phyloP scores from a whole-genome alignment of 2,888 invertebrate species.

The Reticulitermes lucifugus region DNA sequence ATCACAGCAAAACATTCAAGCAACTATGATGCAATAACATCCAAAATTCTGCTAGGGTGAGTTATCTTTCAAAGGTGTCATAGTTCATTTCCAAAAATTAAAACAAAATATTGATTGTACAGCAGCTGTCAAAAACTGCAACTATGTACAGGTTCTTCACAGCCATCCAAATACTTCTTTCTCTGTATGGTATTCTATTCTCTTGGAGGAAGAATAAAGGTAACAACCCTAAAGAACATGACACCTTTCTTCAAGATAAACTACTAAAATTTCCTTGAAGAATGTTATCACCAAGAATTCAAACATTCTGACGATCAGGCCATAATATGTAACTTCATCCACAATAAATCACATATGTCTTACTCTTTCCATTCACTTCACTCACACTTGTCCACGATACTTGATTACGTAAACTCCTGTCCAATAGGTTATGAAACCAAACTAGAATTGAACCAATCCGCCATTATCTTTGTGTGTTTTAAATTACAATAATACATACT shows the following conservation, averaged over 20 bases:
- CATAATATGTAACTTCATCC: conserved; percentile 3
- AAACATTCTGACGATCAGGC: conserved; percentile 6
- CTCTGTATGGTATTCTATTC: neutral
- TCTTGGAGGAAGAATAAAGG: neutral
- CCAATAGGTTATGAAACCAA: neutral
- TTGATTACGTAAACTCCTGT: neutral
- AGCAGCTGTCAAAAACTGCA: conserved; percentile 34
- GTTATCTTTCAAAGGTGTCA: conserved; percentile 24
- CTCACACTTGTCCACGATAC: neutral
- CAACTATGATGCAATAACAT: neutral
- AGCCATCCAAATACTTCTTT: conserved; percentile 19
- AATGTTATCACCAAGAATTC: neutral
- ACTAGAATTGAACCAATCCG: conserved; percentile 3
- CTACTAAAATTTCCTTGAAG: conserved; percentile 10
- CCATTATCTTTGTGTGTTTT: neutral
- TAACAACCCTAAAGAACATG: conserved; percentile 14
- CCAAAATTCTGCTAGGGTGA: neutral
- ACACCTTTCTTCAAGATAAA: conserved; percentile 29
- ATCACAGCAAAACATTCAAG: neutral
- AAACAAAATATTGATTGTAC: conserved; percentile 4
- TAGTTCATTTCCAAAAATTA: neutral
- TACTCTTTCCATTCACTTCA: neutral
- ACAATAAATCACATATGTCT: conserved; percentile 6
- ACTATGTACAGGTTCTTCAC: conserved; percentile 26
- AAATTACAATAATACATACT: conserved; percentile 25